Conservation (phyloP, 2,113 vertebrate genomes). For the Pterocles burchelli region DNA sequence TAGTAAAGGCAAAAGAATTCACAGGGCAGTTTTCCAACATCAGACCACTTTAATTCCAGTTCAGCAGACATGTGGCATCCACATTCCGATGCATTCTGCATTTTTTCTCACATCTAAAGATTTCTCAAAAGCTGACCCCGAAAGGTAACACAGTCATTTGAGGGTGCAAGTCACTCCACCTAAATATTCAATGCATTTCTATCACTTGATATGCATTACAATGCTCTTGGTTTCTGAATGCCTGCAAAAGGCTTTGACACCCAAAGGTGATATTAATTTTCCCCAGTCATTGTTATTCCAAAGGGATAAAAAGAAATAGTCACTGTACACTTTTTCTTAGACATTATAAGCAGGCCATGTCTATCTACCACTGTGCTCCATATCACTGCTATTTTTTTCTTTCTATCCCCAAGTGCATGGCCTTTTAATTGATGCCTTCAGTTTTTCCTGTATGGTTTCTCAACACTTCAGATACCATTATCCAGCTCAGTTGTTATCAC, state of each 20-base stretch:
- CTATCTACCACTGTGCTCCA: neutral
- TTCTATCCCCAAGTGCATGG: neutral
- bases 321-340: neutral
- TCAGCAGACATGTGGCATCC: neutral
- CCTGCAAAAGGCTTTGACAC: neutral
- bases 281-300: neutral
- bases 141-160: neutral
- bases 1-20: neutral
- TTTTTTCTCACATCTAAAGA: neutral
- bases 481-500: neutral
- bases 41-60: neutral
- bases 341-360: neutral
- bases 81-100: fast-evolving
- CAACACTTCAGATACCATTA: neutral
- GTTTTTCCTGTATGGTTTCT: neutral
- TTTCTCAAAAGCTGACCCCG: neutral
- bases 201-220: neutral
- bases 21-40: neutral
- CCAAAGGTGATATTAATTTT: neutral
- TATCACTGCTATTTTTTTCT: neutral
- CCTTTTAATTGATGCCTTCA: neutral
- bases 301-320: neutral
- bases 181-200: neutral
- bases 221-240: neutral
- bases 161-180: neutral